Conservation (phyloP, 2,888 invertebrate species). For the Clunio marinus region DNA sequence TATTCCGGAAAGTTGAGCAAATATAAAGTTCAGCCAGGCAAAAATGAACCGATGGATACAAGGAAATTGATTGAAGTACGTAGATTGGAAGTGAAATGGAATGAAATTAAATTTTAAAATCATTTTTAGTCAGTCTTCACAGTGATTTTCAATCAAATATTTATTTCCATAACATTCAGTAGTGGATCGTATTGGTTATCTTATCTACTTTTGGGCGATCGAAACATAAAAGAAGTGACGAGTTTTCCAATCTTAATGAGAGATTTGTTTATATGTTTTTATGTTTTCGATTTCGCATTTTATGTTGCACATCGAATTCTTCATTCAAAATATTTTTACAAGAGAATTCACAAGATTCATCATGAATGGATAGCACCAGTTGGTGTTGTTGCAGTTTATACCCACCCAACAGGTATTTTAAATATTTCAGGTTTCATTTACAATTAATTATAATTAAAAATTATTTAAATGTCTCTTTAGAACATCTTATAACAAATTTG, state of each 20-base stretch:
- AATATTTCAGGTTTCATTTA: too few relatives aligned
- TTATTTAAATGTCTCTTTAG: too few relatives aligned
- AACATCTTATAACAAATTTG: too few relatives aligned
- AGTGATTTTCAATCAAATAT: constrained; percentile 15
- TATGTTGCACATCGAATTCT: constrained; percentile 3
- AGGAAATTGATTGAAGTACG: not conserved
- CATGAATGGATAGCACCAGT: constrained; percentile 9
- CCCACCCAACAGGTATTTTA: not conserved
- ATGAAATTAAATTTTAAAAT: not conserved
- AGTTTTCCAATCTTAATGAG: constrained; percentile 1
- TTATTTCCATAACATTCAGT: not conserved
- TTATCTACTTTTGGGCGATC: not conserved
- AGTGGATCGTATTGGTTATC: not conserved
- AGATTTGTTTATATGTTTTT: constrained; percentile 2
- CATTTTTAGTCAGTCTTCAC: not conserved
- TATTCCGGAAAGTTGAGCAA: not conserved
- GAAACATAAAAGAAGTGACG: not conserved
- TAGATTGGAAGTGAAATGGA: not conserved
- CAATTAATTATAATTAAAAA: too few relatives aligned
- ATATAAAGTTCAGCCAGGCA: constrained; percentile 21
- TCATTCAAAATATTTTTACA: constrained; percentile 5
- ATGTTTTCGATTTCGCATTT: not conserved
- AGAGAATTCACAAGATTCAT: constrained; percentile 25
- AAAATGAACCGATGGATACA: constrained; percentile 7
- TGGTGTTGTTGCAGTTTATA: not conserved